Conservation (phyloP, 2,888 invertebrate species). For the Ennomos erosarius region DNA sequence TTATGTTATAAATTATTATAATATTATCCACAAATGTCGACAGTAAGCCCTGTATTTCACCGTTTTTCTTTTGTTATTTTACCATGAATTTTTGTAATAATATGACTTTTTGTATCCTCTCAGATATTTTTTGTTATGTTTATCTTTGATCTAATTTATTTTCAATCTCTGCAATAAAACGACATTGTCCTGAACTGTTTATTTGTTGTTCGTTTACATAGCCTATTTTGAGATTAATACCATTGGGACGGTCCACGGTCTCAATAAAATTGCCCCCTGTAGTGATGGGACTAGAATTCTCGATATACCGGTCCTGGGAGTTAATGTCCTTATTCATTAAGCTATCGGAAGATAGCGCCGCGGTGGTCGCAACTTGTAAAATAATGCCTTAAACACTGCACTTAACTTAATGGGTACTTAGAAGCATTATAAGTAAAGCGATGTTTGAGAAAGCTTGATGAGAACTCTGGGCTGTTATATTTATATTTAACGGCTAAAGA, state of each 20-base stretch:
- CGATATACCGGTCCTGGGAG: conserved; percentile 52
- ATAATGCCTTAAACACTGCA: conserved; percentile 44
- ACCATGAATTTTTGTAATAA: conserved; percentile 11
- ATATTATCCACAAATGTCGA: not conserved
- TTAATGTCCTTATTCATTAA: conserved; percentile 71
- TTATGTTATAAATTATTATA: too few species aligned
- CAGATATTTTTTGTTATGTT: conserved; percentile 40
- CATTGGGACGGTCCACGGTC: conserved; percentile 47
- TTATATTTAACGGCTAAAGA: conserved; percentile 13
- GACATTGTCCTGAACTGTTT: conserved; percentile 43
- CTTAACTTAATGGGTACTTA: conserved; percentile 42
- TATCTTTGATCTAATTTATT: conserved; percentile 37
- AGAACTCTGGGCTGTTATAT: conserved; percentile 5
- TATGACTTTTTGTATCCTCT: conserved; percentile 9
- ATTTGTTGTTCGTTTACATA: conserved; percentile 43
- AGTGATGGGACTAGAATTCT: conserved; percentile 59
- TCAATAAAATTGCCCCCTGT: conserved; percentile 69
- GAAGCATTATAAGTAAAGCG: conserved; percentile 33
- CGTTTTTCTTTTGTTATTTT: conserved; percentile 13
- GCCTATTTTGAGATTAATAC: conserved; percentile 46
- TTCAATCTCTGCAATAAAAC: conserved; percentile 34
- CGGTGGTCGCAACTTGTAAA: conserved; percentile 53
- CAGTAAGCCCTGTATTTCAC: not conserved
- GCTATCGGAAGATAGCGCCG: conserved; percentile 58
- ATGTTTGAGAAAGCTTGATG: conserved; percentile 27